phyloP scores from a whole-genome alignment of 2,888 invertebrate genomes.

The Hypomecis atomaria region DNA sequence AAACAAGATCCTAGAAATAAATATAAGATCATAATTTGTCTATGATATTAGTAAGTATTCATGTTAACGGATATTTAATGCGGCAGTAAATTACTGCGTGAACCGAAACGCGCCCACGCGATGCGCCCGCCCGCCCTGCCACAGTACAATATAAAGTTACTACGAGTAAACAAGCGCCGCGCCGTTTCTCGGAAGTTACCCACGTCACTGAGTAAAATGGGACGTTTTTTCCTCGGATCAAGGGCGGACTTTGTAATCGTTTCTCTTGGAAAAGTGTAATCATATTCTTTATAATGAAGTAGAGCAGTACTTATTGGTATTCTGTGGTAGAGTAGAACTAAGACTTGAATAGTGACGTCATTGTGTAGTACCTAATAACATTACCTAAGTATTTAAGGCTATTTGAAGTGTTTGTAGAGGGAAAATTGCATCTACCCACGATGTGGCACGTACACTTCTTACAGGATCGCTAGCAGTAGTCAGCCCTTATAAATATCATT shows the following conservation, averaged over 20 bases:
- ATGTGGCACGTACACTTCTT: too few relatives aligned
- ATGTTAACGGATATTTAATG: constrained; percentile 15
- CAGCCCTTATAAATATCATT: too few relatives aligned
- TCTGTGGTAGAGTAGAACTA: too few relatives aligned
- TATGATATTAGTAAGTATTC: neutral
- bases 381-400: too few relatives aligned
- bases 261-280: constrained; percentile 1
- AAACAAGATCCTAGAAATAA: too few relatives aligned
- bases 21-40: too few relatives aligned
- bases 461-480: too few relatives aligned
- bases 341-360: too few relatives aligned
- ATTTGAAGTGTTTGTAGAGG: too few relatives aligned
- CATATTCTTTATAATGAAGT: neutral
- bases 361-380: too few relatives aligned
- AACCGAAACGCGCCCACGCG: constrained; percentile 32
- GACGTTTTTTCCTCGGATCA: constrained; percentile 14
- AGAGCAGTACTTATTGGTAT: too few relatives aligned
- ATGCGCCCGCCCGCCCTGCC: neutral
- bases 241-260: constrained; percentile 6
- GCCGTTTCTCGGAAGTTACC: constrained; percentile 3
- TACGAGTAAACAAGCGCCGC: neutral
- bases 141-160: neutral
- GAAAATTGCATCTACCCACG: too few relatives aligned
- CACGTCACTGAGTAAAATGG: constrained; percentile 9
- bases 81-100: constrained; percentile 19